These are phyloP conservation scores for Eremophila alpestris DNA, from an alignment of 2,797 vertebrate genomes.

Conservation along the genomic window DNA sequence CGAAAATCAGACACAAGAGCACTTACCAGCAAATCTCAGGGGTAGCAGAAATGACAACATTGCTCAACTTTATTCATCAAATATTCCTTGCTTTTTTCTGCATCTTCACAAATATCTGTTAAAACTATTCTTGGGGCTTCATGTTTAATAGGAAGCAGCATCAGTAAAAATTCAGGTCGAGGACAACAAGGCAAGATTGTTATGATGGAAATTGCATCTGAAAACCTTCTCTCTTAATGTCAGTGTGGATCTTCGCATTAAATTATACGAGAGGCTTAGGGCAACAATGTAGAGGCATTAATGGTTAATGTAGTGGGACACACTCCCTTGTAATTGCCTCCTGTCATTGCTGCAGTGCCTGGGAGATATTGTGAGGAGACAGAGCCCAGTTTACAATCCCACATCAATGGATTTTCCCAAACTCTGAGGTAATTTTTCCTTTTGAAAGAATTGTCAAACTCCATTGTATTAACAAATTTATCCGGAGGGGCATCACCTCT, in stretches of 20 bases:
- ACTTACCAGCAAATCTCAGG: background rate
- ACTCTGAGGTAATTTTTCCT: background rate
- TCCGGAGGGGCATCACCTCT: background rate
- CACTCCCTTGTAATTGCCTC: constrained; percentile 12
- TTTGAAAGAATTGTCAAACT: background rate
- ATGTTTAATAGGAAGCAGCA: background rate
- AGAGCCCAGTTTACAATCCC: background rate
- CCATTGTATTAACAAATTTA: background rate
- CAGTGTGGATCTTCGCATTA: constrained; percentile 1
- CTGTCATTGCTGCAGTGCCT: background rate
- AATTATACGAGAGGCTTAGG: constrained; percentile 1
- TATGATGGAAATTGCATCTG: constrained; percentile 52
- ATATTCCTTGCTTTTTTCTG: background rate
- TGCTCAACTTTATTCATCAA: background rate
- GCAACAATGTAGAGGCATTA: background rate
- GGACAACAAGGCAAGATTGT: background rate
- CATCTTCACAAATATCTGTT: background rate
- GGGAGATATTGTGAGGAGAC: background rate
- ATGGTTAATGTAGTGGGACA: constrained; percentile 28
- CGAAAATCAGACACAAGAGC: background rate
- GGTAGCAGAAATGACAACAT: background rate
- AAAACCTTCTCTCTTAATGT: constrained; percentile 44
- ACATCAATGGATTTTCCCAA: background rate
- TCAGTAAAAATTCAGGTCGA: constrained; percentile 14
- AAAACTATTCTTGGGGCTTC: background rate